Conservation (phyloP, 2,797 vertebrate species). For the Gadopsis bispinosus region DNA sequence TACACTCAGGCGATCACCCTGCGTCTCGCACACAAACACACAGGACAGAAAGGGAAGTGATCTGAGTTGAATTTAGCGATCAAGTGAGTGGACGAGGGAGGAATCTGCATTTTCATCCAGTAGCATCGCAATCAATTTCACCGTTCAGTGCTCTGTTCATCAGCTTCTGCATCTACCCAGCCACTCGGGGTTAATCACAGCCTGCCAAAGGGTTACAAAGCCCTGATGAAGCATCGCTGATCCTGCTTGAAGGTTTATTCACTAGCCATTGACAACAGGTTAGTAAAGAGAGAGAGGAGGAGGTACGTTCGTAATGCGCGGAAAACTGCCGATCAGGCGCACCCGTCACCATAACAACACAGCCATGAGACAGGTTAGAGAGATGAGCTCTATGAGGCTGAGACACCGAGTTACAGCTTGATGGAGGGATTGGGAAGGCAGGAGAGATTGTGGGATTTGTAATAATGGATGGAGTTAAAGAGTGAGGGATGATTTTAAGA, state of each 20-base stretch:
- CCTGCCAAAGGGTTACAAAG: conserved; percentile 36
- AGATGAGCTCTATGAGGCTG: conserved; percentile 39
- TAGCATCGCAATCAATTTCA: conserved; percentile 54
- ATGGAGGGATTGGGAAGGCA: conserved; percentile 9
- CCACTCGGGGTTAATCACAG: conserved; percentile 72
- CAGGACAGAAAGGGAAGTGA: conserved; percentile 47
- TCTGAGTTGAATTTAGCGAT: conserved; percentile 42
- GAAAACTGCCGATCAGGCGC: conserved; percentile 42
- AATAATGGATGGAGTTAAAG: conserved; percentile 31
- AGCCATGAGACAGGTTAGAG: conserved; percentile 58
- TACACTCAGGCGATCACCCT: conserved; percentile 11
- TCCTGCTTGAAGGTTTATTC: conserved; percentile 43
- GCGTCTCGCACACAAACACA: conserved; percentile 24
- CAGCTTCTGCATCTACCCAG: conserved; percentile 50
- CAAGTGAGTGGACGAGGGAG: conserved; percentile 9
- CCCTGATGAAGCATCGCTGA: conserved; percentile 44
- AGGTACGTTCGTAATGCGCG: conserved; percentile 17
- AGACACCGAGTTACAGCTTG: conserved; percentile 27
- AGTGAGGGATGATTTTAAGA: conserved; percentile 36
- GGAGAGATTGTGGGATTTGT: conserved; percentile 23
- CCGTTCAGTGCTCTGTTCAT: conserved; percentile 57
- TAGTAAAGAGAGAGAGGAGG: conserved; percentile 58
- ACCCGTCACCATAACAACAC: conserved; percentile 59
- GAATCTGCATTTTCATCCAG: conserved; percentile 50
- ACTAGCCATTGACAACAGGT: conserved; percentile 53